These are phyloP conservation scores for Aleiodes testaceus DNA, from an alignment of 2,888 invertebrate species.

Conservation along the genomic window DNA sequence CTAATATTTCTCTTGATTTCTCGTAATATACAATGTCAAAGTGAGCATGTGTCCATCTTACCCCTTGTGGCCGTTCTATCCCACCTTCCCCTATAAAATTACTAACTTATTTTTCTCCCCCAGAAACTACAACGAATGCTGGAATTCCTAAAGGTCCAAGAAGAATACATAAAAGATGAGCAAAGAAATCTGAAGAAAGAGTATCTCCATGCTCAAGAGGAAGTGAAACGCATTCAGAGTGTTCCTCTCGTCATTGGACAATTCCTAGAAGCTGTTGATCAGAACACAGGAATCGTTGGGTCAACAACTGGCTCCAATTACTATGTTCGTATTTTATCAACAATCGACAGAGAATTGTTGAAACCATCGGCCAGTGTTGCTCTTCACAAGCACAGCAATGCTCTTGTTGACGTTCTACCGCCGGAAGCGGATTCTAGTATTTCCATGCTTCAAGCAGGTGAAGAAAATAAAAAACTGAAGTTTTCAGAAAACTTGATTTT, in stretches of 20 bases:
- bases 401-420: slow-evolving; percentile 98
- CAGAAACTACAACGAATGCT: slow-evolving; percentile 96
- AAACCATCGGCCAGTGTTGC: slow-evolving; percentile 99
- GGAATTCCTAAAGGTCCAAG: slow-evolving; percentile 98
- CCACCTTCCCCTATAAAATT: no score
- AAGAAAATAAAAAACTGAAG: slow-evolving; percentile 57
- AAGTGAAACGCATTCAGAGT: slow-evolving; percentile 98
- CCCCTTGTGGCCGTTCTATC: no score
- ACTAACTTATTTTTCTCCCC: slow-evolving; percentile 40
- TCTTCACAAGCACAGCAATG: slow-evolving; percentile 99
- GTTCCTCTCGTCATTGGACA: slow-evolving; percentile 99
- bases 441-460: slow-evolving; percentile 96
- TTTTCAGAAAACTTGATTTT: no score
- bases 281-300: slow-evolving; percentile 99
- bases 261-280: slow-evolving; percentile 99
- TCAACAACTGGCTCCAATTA: slow-evolving; percentile 99
- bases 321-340: slow-evolving; percentile 98
- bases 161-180: slow-evolving; percentile 99
- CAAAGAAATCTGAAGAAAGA: slow-evolving; percentile 99
- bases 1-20: no score
- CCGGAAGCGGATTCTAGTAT: slow-evolving; percentile 99
- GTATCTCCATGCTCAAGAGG: slow-evolving; percentile 97
- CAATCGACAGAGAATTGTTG: slow-evolving; percentile 96
- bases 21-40: no score
- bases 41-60: no score